Evolutionary conservation across 2,113 vertebrate genomes (phyloP), one percentile per base, ranked within the genome.

Genomic region (Tetrao urogallus): DNA sequence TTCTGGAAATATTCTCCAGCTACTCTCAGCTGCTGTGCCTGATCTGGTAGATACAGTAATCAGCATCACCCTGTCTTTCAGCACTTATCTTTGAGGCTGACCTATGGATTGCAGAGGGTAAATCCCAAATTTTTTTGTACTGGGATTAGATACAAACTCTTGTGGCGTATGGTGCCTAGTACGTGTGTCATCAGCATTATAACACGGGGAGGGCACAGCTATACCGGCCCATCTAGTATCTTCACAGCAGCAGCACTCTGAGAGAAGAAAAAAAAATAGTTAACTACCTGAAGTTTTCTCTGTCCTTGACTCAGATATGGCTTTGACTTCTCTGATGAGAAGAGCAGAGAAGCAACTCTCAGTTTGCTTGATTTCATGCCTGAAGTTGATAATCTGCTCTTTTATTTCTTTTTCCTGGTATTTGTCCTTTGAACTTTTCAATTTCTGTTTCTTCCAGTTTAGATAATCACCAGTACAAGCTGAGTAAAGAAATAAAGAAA

Each of bases 161-260:
- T 60, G 27, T 20, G 48, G 7, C 3, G 5, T 8, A 17, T 77
- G 22, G 25, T 73, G 42, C 48, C 0, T 0, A 40, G 11, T 22
- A 54, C 0, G 0, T 48, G 9, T 58, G 0, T 8, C 18, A 17
- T 28, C 57, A 60, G 38, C 21, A 9, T 1, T 22, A 13, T 18
- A 6, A 3, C 24, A 9, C 28, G 48, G 60, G 21, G 20, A 80
- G 5, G 61, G 2, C 28, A 12, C 3, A 4, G 8, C 25, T 30
- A 1, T 20, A 66, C 24, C 7, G 65, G 28, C 8, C 6, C 17
- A 8, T 45, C 38, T 56, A 1, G 0, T 1, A 32, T 50, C 38
- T 74, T 8, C 17, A 63, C 78, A 34, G 22, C 36, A 80, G 36
- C 24, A 42, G 10, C 32, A 70, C 47, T 52, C 48, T 79, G 42